Conservation (phyloP, 2,797 vertebrate species). For the Oryzias sinensis region DNA sequence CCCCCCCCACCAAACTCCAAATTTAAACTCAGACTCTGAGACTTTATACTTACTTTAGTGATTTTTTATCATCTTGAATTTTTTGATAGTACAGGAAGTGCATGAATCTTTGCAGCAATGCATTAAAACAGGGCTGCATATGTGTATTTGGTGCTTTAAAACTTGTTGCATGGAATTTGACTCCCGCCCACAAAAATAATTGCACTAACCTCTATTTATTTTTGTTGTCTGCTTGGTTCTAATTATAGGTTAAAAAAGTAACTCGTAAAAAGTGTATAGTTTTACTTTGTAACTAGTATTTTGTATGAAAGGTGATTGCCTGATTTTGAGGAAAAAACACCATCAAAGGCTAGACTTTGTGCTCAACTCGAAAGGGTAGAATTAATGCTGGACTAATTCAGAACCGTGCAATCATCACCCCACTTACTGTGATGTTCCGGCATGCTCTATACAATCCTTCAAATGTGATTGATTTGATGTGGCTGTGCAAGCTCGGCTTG, state of each 20-base stretch:
- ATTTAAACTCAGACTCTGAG: too few species aligned
- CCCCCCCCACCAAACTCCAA: too few species aligned
- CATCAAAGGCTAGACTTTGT: neutral
- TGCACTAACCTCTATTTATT: too few species aligned
- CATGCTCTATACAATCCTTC: conserved; percentile 12
- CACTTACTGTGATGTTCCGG: conserved; percentile 3
- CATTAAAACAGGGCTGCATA: too few species aligned
- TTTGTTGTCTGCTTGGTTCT: too few species aligned
- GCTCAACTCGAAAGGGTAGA: neutral
- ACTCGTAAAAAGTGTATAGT: neutral
- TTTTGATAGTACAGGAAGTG: too few species aligned
- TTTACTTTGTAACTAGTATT: neutral
- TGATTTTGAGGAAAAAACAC: neutral
- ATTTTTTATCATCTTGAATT: too few species aligned
- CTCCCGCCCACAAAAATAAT: too few species aligned
- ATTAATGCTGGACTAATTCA: neutral
- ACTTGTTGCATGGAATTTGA: too few species aligned
- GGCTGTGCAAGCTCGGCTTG: conserved; percentile 10
- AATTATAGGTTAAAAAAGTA: neutral
- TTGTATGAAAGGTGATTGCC: neutral
- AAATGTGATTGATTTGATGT: conserved; percentile 15
- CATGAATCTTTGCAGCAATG: too few species aligned
- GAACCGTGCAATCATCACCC: neutral
- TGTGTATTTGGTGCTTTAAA: too few species aligned
- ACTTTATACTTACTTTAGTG: too few species aligned